These are phyloP conservation scores for Rhadinocentrus ornatus DNA, from an alignment of 2,797 vertebrate genomes.

Conservation along the genomic window DNA sequence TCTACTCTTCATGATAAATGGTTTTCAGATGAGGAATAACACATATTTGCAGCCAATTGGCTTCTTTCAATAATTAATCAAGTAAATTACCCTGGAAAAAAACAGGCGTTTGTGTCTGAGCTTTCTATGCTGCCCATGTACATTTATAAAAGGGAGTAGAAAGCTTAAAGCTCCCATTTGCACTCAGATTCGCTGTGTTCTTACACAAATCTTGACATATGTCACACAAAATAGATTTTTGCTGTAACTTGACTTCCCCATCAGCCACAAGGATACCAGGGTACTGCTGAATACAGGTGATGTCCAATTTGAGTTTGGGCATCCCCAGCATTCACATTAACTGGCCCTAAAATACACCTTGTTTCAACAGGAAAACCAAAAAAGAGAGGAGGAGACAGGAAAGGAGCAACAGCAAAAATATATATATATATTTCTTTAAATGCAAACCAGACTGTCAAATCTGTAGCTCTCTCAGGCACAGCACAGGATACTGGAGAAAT, in stretches of 20 bases:
- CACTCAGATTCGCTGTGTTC: neutral
- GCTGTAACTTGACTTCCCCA: too few relatives aligned
- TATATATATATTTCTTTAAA: slow-evolving; percentile 84
- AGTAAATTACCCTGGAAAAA: slow-evolving; percentile 26
- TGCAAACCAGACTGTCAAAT: slow-evolving; percentile 90
- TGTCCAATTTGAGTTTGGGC: slow-evolving; percentile 58
- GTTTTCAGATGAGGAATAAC: slow-evolving; percentile 34
- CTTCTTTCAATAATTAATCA: slow-evolving; percentile 41
- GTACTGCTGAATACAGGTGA: slow-evolving; percentile 63
- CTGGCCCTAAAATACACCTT: slow-evolving; percentile 63
- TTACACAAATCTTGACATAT: slow-evolving; percentile 13
- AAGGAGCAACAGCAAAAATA: slow-evolving; percentile 63
- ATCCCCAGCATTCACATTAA: slow-evolving; percentile 62
- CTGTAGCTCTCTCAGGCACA: slow-evolving; percentile 70
- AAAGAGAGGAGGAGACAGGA: slow-evolving; percentile 40
- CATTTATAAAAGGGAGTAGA: neutral
- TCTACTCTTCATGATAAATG: slow-evolving; percentile 41
- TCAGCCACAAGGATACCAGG: slow-evolving; percentile 42
- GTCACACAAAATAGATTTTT: neutral
- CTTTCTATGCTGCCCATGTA: slow-evolving; percentile 36
- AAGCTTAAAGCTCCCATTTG: slow-evolving; percentile 1
- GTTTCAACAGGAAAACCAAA: slow-evolving; percentile 53
- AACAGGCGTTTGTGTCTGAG: slow-evolving; percentile 36
- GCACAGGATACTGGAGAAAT: slow-evolving; percentile 90
- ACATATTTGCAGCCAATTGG: slow-evolving; percentile 49